These are phyloP conservation scores for Macheiramphus alcinus DNA, from an alignment of 2,113 vertebrate species.

Conservation along the genomic window DNA sequence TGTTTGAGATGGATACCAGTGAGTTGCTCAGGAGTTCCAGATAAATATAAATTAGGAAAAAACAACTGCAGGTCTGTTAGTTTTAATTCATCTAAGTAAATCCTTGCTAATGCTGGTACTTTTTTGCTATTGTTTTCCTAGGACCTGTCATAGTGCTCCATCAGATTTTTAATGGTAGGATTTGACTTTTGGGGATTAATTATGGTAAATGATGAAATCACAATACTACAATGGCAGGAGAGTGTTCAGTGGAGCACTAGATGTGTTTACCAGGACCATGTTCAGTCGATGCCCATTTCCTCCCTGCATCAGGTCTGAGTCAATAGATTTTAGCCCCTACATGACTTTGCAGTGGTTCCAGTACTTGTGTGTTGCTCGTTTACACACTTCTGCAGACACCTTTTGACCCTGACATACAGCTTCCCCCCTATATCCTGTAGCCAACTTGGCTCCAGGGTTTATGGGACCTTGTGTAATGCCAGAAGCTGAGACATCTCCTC, in stretches of 20 bases:
- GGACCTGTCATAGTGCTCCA: neutral
- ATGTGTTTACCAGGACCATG: neutral
- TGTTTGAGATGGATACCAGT: neutral
- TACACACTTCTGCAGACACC: neutral
- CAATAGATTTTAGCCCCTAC: neutral
- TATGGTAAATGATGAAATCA: neutral
- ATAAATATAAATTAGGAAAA: neutral
- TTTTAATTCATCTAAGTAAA: neutral
- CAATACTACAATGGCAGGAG: neutral
- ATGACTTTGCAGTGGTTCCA: neutral
- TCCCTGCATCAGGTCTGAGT: neutral
- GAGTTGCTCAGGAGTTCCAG: neutral
- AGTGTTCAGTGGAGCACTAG: neutral
- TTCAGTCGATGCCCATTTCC: neutral
- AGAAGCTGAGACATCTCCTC: neutral
- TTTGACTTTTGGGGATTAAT: neutral
- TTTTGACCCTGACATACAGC: neutral
- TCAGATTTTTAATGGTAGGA: neutral
- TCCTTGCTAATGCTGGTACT: neutral
- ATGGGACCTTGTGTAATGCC: neutral
- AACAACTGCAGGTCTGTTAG: neutral
- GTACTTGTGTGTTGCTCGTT: neutral
- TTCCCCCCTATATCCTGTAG: neutral
- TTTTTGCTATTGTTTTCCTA: neutral
- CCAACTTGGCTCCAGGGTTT: neutral